Evolutionary conservation across 35 echinoderm and acorn worm species (phyloP).

Genomic region (Holothuria glaberrima): DNA sequence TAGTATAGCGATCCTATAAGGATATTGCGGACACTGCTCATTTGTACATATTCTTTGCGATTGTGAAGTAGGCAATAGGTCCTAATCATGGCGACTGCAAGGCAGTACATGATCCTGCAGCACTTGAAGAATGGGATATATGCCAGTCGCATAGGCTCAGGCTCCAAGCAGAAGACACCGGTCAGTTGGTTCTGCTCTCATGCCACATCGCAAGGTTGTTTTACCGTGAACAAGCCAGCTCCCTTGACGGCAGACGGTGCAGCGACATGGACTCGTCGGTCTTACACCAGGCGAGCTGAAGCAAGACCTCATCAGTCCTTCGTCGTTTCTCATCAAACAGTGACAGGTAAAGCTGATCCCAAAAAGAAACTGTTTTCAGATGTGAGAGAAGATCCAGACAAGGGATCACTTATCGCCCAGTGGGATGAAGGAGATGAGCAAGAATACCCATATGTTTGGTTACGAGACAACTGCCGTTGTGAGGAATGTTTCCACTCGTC

Average conservation of each 20-base stretch:
- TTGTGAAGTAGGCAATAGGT: too few species aligned
- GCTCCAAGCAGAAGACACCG: background rate
- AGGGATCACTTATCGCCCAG: constrained; percentile 30
- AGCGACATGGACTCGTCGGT: constrained; percentile 3
- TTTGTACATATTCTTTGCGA: too few species aligned
- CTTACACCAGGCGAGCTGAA: background rate
- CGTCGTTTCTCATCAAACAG: constrained; percentile 23
- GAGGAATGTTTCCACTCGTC: constrained; percentile 66
- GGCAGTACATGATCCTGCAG: constrained; percentile 28
- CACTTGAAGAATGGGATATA: constrained; percentile 41
- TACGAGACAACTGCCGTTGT: constrained; percentile 91
- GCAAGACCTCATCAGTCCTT: constrained; percentile 1
- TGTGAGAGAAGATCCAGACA: background rate
- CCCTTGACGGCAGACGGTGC: background rate
- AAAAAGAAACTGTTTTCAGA: background rate
- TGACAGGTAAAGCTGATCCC: background rate
- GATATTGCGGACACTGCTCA: too few species aligned
- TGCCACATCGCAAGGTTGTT: background rate
- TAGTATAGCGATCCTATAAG: too few species aligned
- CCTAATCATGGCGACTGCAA: constrained; percentile 2
- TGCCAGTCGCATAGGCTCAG: constrained; percentile 35
- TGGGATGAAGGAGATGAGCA: constrained; percentile 64
- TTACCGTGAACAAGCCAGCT: background rate
- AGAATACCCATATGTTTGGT: constrained; percentile 83
- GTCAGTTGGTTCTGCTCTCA: background rate